Conservation (phyloP, 2,888 invertebrate species). For the Lepidocyrtoides sp. region DNA sequence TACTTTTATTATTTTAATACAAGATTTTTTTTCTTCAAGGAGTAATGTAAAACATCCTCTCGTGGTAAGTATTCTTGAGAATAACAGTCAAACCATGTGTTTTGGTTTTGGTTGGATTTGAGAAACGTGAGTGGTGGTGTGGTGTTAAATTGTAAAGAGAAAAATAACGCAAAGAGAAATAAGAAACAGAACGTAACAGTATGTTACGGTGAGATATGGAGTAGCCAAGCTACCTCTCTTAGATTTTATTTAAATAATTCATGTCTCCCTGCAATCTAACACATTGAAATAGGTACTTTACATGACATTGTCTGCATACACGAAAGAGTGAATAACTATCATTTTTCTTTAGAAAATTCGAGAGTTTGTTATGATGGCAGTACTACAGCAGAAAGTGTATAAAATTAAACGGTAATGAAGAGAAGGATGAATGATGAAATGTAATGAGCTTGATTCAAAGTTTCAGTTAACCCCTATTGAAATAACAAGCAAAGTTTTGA, state of each 20-base stretch:
- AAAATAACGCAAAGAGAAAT: neutral
- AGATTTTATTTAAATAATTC: neutral
- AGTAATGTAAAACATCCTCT: neutral
- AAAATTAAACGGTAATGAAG: too few species aligned
- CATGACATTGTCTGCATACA: too few species aligned
- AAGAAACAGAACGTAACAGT: neutral
- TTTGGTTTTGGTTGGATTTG: neutral
- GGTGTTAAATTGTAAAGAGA: neutral
- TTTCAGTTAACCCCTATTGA: too few species aligned
- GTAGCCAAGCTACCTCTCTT: neutral
- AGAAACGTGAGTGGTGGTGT: conserved; percentile 10
- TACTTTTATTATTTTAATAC: conserved; percentile 26
- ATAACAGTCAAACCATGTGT: neutral
- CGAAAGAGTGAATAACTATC: too few species aligned
- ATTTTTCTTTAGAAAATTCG: too few species aligned
- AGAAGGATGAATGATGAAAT: too few species aligned
- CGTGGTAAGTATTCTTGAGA: neutral
- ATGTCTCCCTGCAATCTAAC: too few species aligned
- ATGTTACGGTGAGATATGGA: neutral
- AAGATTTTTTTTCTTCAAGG: conserved; percentile 8
- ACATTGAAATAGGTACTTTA: too few species aligned
- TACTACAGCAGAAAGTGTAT: too few species aligned
- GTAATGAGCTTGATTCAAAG: too few species aligned
- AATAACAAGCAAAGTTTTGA: too few species aligned
- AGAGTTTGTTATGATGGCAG: too few species aligned